Evolutionary conservation across 2,113 vertebrate species (phyloP).

Genomic region (Numenius arquata): DNA sequence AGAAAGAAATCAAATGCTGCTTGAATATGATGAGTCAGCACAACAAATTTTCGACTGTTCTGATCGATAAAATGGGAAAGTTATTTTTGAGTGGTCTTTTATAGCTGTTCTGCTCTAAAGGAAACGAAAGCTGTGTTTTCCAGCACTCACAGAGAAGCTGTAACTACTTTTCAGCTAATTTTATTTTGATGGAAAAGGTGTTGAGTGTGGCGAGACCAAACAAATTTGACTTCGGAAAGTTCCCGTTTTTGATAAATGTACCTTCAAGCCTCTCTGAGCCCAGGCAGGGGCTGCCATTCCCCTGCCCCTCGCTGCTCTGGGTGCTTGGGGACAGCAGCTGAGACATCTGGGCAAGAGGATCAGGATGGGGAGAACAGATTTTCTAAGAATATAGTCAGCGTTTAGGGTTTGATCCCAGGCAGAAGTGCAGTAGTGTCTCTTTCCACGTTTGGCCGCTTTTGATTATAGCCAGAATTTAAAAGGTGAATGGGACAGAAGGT

Average conservation of each 20-base stretch:
- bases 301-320: fast-evolving
- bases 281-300: fast-evolving
- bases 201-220: neutral
- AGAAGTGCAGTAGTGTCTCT: neutral
- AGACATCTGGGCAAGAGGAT: neutral
- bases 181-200: neutral
- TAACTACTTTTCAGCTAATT: neutral
- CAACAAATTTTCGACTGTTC: neutral
- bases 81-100: neutral
- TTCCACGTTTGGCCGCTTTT: neutral
- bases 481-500: neutral
- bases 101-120: neutral
- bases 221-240: neutral
- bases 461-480: neutral
- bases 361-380: neutral
- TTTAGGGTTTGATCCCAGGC: neutral
- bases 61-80: neutral
- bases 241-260: neutral
- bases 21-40: neutral
- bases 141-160: neutral
- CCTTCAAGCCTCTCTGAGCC: neutral
- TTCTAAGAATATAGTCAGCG: neutral
- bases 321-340: neutral
- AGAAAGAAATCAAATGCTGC: neutral
- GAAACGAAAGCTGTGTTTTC: neutral